phyloP scores from a whole-genome alignment of 1,140 invertebrate genomes.

The Myzus persicae region DNA sequence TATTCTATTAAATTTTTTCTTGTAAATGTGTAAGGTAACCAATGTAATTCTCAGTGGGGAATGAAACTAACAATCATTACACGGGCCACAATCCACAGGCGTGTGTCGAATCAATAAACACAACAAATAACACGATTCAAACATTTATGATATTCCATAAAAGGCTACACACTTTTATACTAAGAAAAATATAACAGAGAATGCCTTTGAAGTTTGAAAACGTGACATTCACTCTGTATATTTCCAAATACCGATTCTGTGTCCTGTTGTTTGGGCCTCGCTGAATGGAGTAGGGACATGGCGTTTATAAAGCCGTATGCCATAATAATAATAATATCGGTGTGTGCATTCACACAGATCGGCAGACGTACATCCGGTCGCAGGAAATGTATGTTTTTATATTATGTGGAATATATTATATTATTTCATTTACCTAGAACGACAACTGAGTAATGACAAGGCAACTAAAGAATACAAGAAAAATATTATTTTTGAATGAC shows the following conservation, averaged over 20 bases:
- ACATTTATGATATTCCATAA: background rate
- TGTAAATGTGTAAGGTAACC: background rate
- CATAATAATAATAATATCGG: conserved; percentile 21
- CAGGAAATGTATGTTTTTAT: conserved; percentile 32
- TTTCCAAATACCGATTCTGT: background rate
- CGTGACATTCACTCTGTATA: conserved; percentile 15
- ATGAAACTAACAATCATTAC: background rate
- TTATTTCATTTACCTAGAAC: background rate
- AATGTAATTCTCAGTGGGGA: background rate
- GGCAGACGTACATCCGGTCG: conserved; percentile 6
- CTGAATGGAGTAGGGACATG: background rate
- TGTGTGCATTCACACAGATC: conserved; percentile 22
- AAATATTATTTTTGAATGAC: background rate
- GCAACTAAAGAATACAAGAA: background rate
- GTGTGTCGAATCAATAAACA: background rate
- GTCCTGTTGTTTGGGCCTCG: background rate
- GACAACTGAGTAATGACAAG: background rate
- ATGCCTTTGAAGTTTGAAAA: background rate
- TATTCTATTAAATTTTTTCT: background rate
- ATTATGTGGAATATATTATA: background rate
- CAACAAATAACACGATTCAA: background rate
- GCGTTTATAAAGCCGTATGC: background rate
- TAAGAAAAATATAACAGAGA: background rate
- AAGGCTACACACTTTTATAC: background rate
- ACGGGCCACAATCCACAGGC: background rate